These are phyloP conservation scores for Oikopleura albicans DNA, from an alignment of 23 tunicate genomes.

Conservation along the genomic window DNA sequence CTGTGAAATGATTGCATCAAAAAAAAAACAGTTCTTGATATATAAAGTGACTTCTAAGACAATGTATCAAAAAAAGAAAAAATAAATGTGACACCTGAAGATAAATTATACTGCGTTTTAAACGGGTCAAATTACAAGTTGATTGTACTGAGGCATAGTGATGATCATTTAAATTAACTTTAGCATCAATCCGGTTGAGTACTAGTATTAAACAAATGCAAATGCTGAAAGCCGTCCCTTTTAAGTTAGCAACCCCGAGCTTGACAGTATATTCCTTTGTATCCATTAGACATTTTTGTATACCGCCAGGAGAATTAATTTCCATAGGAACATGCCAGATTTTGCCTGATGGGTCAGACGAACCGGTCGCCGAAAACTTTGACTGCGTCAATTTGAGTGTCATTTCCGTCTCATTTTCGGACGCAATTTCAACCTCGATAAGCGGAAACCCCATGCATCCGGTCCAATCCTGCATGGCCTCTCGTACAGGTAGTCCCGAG, in stretches of 20 bases:
- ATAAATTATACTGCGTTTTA: too few relatives aligned
- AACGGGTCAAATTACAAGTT: too few relatives aligned
- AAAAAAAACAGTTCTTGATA: too few relatives aligned
- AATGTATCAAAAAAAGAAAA: too few relatives aligned
- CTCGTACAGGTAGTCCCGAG: conserved; percentile 63
- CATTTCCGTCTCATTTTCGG: conserved; percentile 34
- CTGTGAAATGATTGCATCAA: too few relatives aligned
- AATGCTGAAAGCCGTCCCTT: too few relatives aligned
- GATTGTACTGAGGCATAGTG: too few relatives aligned
- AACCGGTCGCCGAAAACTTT: conserved; percentile 44
- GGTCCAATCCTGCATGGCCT: conserved; percentile 89
- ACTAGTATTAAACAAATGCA: too few relatives aligned
- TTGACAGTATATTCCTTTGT: neutral
- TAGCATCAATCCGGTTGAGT: too few relatives aligned
- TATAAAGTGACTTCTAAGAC: too few relatives aligned
- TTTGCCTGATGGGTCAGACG: neutral
- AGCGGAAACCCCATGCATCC: conserved; percentile 85
- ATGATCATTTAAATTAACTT: too few relatives aligned
- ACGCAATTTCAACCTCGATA: conserved; percentile 30
- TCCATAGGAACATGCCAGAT: neutral
- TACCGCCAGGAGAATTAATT: neutral
- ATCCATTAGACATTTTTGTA: neutral
- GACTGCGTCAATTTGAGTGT: conserved; percentile 43
- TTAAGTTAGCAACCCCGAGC: neutral
- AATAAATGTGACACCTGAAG: too few relatives aligned